Conservation (phyloP, 2,888 invertebrate species). For the Griposia aprilina region DNA sequence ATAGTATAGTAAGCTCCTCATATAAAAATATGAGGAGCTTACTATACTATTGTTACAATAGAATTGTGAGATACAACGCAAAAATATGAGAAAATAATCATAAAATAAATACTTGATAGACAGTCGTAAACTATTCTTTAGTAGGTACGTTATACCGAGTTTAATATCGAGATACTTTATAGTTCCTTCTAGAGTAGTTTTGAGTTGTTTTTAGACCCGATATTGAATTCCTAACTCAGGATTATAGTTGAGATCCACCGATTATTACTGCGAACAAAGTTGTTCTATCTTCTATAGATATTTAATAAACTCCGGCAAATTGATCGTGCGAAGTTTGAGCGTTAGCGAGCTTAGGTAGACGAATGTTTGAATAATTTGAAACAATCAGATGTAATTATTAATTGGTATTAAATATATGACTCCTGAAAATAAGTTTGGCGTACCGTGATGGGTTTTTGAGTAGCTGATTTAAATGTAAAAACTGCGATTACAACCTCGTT, state of each 20-base stretch:
- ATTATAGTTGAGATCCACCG: constrained; percentile 7
- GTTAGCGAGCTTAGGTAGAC: background rate
- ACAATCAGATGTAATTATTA: constrained; percentile 37
- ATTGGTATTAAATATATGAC: constrained; percentile 6
- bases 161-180: constrained; percentile 34
- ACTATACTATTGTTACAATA: background rate
- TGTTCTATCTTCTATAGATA: constrained; percentile 12
- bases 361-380: constrained; percentile 22
- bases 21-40: background rate
- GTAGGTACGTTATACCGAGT: background rate
- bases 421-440: constrained; percentile 12
- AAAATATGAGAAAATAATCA: constrained; percentile 12
- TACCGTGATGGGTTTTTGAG: background rate
- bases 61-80: background rate
- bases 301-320: constrained; percentile 21
- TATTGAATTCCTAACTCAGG: constrained; percentile 41
- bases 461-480: constrained; percentile 12
- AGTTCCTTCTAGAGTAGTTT: constrained; percentile 13
- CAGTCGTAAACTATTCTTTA: constrained; percentile 23
- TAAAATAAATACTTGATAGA: constrained; percentile 16
- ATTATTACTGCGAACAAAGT: constrained; percentile 33
- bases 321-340: constrained; percentile 36
- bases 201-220: constrained; percentile 25
- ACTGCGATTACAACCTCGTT: background rate
- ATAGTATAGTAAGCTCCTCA: no score